Conservation (phyloP, 2,888 invertebrate species). For the Melitaea athalia region DNA sequence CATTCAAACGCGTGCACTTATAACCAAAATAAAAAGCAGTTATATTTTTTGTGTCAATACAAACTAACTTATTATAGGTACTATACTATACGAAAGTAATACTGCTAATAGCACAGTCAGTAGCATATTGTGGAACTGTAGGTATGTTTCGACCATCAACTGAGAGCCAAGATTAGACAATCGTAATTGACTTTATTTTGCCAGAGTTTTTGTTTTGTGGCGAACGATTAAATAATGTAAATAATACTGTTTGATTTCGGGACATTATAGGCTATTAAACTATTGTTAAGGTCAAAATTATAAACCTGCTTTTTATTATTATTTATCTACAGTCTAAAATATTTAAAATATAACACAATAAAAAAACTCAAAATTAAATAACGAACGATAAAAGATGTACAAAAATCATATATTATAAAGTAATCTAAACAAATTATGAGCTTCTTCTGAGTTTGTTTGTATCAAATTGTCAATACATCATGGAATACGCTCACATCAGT, state of each 20-base stretch:
- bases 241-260: neutral
- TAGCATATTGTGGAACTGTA: constrained; percentile 10
- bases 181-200: constrained; percentile 22
- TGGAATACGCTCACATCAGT: no score
- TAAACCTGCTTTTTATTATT: no score
- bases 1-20: no score
- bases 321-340: no score
- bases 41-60: neutral
- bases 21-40: neutral
- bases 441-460: no score
- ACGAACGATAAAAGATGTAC: no score
- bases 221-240: neutral
- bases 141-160: constrained; percentile 26
- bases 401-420: no score
- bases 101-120: constrained; percentile 26
- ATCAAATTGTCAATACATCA: no score
- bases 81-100: neutral
- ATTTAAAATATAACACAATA: no score
- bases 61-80: constrained; percentile 7
- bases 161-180: constrained; percentile 27
- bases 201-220: constrained; percentile 26
- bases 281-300: no score
- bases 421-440: no score
- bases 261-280: neutral
- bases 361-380: no score